Conservation (phyloP, 1,140 invertebrate species). For the Tetraneura akinire region DNA sequence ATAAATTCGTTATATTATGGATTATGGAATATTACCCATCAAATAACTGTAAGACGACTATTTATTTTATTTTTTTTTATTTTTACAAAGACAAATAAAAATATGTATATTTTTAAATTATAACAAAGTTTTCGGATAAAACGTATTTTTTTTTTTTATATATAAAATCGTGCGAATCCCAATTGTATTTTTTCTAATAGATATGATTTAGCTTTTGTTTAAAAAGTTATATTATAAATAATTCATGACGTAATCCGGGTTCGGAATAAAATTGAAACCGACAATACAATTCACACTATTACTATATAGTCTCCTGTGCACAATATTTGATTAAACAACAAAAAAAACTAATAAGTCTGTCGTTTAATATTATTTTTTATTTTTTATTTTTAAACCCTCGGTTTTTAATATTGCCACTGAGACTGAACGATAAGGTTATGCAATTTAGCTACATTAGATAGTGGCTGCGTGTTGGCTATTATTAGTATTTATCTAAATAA, state of each 20-base stretch:
- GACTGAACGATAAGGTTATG: no score
- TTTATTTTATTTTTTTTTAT: not conserved
- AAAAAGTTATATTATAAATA: conserved; percentile 31
- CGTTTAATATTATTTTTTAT: conserved; percentile 1
- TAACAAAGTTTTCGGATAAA: not conserved
- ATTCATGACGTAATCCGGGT: conserved; percentile 6
- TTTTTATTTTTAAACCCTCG: no score
- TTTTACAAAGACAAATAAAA: not conserved
- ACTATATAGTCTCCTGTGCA: not conserved
- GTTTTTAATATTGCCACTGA: no score
- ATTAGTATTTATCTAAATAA: no score
- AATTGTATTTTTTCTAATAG: conserved; percentile 37
- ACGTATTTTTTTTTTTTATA: conserved; percentile 16
- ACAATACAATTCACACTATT: not conserved
- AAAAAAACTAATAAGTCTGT: not conserved
- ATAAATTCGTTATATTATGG: not conserved
- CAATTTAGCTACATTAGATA: no score
- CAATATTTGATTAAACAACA: conserved; percentile 26
- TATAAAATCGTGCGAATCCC: not conserved
- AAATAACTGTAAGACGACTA: not conserved
- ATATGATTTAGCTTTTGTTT: conserved; percentile 30
- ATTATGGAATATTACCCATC: not conserved
- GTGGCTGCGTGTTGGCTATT: no score
- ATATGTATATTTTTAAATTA: not conserved
- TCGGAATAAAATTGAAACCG: conserved; percentile 17